phyloP scores from a whole-genome alignment of 1,140 invertebrate genomes.

The Caenorhabditis latens region DNA sequence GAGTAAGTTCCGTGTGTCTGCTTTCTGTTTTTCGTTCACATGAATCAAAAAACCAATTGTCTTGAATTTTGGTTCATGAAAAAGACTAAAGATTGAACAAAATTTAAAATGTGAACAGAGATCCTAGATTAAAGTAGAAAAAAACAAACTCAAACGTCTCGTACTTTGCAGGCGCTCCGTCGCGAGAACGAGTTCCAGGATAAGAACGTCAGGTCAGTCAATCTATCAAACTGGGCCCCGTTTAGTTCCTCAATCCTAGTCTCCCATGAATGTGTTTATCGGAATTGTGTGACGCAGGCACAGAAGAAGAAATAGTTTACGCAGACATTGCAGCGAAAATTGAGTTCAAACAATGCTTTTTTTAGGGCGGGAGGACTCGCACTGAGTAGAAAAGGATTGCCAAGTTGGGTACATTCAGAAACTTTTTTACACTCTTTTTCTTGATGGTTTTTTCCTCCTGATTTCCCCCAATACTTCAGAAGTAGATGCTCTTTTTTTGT shows the following conservation, averaged over 20 bases:
- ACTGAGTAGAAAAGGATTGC: neutral
- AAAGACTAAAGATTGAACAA: neutral
- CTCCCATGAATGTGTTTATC: slow-evolving; percentile 51
- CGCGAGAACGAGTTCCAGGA: slow-evolving; percentile 50
- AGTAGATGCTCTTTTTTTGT: neutral
- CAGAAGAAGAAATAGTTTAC: slow-evolving; percentile 10
- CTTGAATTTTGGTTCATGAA: neutral
- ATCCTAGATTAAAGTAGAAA: neutral
- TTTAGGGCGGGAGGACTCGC: slow-evolving; percentile 4
- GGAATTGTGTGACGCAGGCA: slow-evolving; percentile 29
- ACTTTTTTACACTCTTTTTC: neutral
- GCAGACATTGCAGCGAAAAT: slow-evolving; percentile 30
- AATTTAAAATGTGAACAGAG: neutral
- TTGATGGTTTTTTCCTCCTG: neutral
- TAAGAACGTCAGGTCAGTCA: slow-evolving; percentile 39
- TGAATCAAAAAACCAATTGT: neutral
- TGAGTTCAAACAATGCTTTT: slow-evolving; percentile 48
- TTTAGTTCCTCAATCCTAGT: slow-evolving; percentile 34
- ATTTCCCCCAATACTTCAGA: too few relatives aligned
- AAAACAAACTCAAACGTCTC: slow-evolving; percentile 7
- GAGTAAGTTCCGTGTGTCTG: neutral
- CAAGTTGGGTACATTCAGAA: slow-evolving; percentile 33
- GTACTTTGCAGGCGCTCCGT: slow-evolving; percentile 50
- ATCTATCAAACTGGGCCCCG: slow-evolving; percentile 6
- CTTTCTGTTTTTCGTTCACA: slow-evolving; percentile 25